A percentile compares a stretch with the other conserved stretches of the same genome.
phyloP scores from a whole-genome alignment of 2,797 vertebrate genomes.

The Podargus strigoides region DNA sequence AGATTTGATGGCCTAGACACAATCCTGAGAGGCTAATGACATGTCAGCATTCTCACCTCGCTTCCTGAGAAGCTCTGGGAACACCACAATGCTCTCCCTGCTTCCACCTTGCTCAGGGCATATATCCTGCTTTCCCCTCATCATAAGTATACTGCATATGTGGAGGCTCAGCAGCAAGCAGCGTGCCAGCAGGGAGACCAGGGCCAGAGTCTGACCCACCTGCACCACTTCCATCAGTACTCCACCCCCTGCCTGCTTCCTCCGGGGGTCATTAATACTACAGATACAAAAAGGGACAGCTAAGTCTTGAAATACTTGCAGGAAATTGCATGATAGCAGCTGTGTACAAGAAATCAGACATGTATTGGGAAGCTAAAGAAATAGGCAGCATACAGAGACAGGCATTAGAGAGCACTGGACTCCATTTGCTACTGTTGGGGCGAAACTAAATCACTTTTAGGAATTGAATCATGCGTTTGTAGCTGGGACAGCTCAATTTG shows the following conservation, averaged over 20 bases:
- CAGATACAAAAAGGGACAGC: background rate
- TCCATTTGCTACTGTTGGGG: background rate
- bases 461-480: background rate
- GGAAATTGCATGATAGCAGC: background rate
- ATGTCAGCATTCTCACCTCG: background rate
- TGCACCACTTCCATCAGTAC: background rate
- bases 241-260: background rate
- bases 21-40: background rate
- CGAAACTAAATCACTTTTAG: background rate
- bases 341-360: background rate
- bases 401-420: background rate
- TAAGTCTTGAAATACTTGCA: background rate
- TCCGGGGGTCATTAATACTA: background rate
- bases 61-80: background rate
- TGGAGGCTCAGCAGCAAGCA: background rate
- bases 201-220: background rate
- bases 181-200: rapidly evolving
- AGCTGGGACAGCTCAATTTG: background rate
- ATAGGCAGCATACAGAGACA: rapidly evolving
- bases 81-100: background rate
- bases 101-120: background rate
- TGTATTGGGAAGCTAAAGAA: background rate
- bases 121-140: background rate
- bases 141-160: rapidly evolving
- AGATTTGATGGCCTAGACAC: background rate